phyloP scores from a whole-genome alignment of 92 coral and sea anemone species.

The Umimayanthus kanabou region DNA sequence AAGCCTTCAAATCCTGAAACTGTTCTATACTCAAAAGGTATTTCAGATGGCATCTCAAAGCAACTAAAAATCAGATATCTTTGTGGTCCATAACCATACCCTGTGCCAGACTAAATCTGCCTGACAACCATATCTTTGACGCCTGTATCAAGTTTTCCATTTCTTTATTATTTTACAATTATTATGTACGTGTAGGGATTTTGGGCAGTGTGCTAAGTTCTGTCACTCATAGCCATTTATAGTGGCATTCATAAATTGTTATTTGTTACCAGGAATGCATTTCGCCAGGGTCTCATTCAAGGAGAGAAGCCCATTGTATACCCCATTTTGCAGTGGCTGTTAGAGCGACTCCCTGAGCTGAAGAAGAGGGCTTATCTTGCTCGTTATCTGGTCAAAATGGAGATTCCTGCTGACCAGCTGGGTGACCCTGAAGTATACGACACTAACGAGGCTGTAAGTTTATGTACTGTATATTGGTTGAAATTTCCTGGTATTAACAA shows the following conservation, averaged over 20 bases:
- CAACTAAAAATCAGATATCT: no score
- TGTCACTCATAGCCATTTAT: not conserved
- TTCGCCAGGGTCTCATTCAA: slow-evolving; percentile 93
- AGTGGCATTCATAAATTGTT: not conserved
- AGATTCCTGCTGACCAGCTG: slow-evolving; percentile 86
- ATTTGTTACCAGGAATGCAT: slow-evolving; percentile 64
- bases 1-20: no score
- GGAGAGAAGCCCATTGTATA: slow-evolving; percentile 94
- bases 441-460: slow-evolving; percentile 78
- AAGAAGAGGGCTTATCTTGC: slow-evolving; percentile 95
- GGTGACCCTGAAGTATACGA: slow-evolving; percentile 90
- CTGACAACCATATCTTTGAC: no score
- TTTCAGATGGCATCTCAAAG: no score
- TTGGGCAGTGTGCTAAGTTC: not conserved
- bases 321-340: slow-evolving; percentile 95
- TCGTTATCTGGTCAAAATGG: slow-evolving; percentile 88
- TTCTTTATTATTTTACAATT: not conserved
- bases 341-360: slow-evolving; percentile 85
- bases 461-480: no score
- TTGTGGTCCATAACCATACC: no score
- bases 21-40: no score
- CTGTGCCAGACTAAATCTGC: no score
- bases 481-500: no score
- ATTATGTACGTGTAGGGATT: not conserved
- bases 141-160: not conserved